Conservation (phyloP, 2,113 vertebrate genomes). For the Cyanoramphus novaezelandiae region DNA sequence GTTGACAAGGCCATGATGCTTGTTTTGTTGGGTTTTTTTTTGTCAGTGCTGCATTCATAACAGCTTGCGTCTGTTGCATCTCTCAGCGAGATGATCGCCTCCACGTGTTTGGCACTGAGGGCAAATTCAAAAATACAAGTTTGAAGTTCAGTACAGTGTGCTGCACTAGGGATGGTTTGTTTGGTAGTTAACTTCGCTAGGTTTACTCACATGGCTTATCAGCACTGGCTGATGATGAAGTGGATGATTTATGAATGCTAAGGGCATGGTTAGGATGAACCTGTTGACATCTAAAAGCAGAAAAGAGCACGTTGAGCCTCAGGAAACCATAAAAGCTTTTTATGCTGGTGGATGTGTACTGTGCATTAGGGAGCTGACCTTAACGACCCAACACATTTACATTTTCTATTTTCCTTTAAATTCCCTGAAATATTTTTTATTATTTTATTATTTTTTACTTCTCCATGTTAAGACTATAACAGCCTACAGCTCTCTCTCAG, state of each 20-base stretch:
- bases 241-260: not conserved
- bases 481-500: not conserved
- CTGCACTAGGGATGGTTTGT: not conserved
- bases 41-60: not conserved
- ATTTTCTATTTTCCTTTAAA: not conserved
- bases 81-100: not conserved
- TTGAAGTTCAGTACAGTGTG: not conserved
- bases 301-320: not conserved
- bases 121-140: not conserved
- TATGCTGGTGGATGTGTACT: not conserved
- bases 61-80: not conserved
- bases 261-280: not conserved
- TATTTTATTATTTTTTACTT: not conserved
- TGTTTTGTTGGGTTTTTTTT: no score
- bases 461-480: not conserved
- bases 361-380: constrained; percentile 31
- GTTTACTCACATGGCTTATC: not conserved
- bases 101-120: rapidly evolving
- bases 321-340: not conserved
- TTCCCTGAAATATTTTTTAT: not conserved
- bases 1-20: not conserved
- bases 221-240: not conserved
- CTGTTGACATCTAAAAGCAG: constrained; percentile 38
- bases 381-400: not conserved
- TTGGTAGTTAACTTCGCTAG: not conserved